Evolutionary conservation across 2,113 vertebrate species (phyloP).

Genomic region (Narcine bancroftii): DNA sequence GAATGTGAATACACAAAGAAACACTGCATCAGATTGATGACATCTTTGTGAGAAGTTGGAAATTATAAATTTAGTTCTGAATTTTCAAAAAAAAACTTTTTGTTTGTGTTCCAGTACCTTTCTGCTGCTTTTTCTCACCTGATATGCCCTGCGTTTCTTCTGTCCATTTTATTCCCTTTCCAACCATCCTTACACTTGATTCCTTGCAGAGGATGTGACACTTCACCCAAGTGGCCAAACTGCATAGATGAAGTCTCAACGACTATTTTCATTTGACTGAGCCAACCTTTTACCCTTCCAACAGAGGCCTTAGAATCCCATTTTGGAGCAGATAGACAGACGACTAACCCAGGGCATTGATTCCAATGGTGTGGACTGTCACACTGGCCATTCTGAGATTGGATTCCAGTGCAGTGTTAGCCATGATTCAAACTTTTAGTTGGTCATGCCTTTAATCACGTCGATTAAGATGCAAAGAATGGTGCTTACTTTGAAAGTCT

Average conservation of each 20-base stretch:
- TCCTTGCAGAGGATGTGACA: neutral
- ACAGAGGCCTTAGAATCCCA: neutral
- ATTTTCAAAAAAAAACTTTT: conserved; percentile 61
- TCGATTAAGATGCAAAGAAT: neutral
- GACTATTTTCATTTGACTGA: neutral
- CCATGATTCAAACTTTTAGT: neutral
- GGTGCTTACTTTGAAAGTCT: neutral
- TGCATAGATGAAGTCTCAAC: neutral
- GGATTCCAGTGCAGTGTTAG: neutral
- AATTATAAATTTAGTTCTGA: conserved; percentile 71
- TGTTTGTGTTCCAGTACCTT: conserved; percentile 44
- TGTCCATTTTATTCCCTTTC: conserved; percentile 40
- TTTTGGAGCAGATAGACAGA: neutral
- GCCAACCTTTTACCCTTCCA: neutral
- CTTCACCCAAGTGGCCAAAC: neutral
- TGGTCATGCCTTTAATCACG: neutral
- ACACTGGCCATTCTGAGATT: neutral
- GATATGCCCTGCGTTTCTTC: conserved; percentile 49
- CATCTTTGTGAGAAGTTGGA: conserved; percentile 50
- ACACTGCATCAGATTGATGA: conserved; percentile 45
- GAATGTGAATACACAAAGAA: conserved; percentile 43
- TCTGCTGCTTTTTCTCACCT: neutral
- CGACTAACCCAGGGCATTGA: neutral
- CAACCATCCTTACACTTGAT: conserved; percentile 42
- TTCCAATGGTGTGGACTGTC: neutral